phyloP scores from a whole-genome alignment of 2,888 invertebrate genomes.

The Biston stratarius region DNA sequence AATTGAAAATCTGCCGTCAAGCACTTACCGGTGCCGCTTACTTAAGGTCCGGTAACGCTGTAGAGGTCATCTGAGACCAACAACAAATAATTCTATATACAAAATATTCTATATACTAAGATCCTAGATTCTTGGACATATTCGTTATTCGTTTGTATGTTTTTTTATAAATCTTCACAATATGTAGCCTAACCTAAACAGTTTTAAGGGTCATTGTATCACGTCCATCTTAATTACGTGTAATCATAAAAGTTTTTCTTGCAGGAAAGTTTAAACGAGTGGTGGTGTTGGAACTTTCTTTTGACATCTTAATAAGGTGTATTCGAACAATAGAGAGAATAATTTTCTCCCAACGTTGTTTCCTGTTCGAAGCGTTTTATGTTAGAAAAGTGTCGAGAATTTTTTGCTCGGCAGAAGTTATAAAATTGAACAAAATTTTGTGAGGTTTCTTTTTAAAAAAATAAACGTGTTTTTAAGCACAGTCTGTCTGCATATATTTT shows the following conservation, averaged over 20 bases:
- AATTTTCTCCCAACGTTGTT: conserved; percentile 17
- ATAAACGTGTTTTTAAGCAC: conserved; percentile 10
- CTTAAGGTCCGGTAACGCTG: no score
- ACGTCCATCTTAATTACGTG: conserved; percentile 41
- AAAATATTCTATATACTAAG: no score
- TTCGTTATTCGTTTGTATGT: no score
- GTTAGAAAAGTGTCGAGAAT: conserved; percentile 13
- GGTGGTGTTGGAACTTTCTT: conserved; percentile 28
- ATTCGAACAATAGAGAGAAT: conserved; percentile 29
- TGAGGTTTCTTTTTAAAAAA: neutral
- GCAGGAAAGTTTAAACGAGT: conserved; percentile 27
- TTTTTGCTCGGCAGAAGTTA: conserved; percentile 7
- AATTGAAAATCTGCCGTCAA: no score
- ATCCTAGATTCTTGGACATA: no score
- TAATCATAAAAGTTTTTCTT: conserved; percentile 40
- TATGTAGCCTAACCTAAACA: conserved; percentile 7
- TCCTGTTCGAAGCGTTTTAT: conserved; percentile 21
- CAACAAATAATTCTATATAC: no score
- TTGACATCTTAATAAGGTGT: conserved; percentile 34
- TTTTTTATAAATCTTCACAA: no score
- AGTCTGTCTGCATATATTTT: neutral
- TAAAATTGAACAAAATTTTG: conserved; percentile 18
- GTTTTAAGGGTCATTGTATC: conserved; percentile 33
- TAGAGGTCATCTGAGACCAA: no score
- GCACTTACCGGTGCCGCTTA: no score